Evolutionary conservation across 2,113 vertebrate species (phyloP).

Genomic region (Hassar affinis): DNA sequence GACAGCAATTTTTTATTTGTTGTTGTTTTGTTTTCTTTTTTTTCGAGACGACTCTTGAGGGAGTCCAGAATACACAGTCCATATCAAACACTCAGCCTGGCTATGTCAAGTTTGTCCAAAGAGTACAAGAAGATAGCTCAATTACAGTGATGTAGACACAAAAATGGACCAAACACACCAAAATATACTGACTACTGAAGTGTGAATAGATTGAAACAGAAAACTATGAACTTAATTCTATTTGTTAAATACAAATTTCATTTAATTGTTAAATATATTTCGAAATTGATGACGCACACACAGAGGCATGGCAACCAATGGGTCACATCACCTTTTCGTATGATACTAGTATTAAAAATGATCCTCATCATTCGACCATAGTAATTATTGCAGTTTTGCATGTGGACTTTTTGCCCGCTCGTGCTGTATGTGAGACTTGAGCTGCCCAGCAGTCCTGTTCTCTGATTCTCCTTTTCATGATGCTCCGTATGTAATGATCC

Average conservation of each 20-base stretch:
- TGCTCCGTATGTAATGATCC: no score
- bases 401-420: no score
- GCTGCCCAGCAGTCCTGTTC: no score
- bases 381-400: no score
- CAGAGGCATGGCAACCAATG: no score
- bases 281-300: no score
- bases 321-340: no score
- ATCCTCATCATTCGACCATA: no score
- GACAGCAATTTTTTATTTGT: not conserved
- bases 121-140: constrained; percentile 27
- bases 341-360: no score
- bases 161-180: not conserved
- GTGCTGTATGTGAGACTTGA: no score
- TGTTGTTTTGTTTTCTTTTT: not conserved
- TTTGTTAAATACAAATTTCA: not conserved
- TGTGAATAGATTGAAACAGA: not conserved
- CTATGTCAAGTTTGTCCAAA: constrained; percentile 17
- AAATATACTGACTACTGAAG: not conserved
- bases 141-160: not conserved
- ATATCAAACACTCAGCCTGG: constrained; percentile 29
- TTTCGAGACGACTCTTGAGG: constrained; percentile 4
- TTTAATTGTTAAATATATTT: no score
- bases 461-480: no score
- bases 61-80: constrained; percentile 20
- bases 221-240: not conserved